A percentile compares a stretch with the other conserved stretches of the same genome.
Conservation (phyloP, 2,888 invertebrate species). For the Lithophane semibrunnea region DNA sequence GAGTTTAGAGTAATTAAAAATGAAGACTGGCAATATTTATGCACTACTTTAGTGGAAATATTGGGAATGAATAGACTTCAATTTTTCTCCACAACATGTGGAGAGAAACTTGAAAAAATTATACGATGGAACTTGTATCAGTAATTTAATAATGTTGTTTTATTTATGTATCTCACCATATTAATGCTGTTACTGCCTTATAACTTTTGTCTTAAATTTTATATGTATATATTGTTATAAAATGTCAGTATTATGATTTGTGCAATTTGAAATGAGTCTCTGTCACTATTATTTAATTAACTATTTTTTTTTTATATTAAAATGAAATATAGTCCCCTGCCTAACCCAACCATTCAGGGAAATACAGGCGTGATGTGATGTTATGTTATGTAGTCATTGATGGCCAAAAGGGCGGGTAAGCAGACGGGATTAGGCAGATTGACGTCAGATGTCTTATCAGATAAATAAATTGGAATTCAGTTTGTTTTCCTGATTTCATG, state of each 20-base stretch:
- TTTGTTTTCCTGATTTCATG: not conserved
- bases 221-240: constrained; percentile 25
- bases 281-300: constrained; percentile 27
- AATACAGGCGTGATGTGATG: no score
- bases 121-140: constrained; percentile 17
- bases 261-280: constrained; percentile 47
- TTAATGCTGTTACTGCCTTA: constrained; percentile 11
- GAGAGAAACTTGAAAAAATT: not conserved
- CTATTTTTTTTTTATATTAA: constrained; percentile 53
- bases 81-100: no score
- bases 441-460: constrained; percentile 6
- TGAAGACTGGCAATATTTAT: constrained; percentile 26
- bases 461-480: constrained; percentile 14
- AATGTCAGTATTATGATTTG: constrained; percentile 68
- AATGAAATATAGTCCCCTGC: constrained; percentile 17
- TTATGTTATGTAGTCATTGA: constrained; percentile 18
- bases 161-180: constrained; percentile 24
- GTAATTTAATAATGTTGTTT: constrained; percentile 33
- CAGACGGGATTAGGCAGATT: not conserved
- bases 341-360: no score
- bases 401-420: not conserved
- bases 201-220: constrained; percentile 8
- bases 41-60: constrained; percentile 16
- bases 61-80: constrained; percentile 23
- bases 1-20: constrained; percentile 7